Conservation (phyloP, 2,797 vertebrate species). For the Staurois parvus region DNA sequence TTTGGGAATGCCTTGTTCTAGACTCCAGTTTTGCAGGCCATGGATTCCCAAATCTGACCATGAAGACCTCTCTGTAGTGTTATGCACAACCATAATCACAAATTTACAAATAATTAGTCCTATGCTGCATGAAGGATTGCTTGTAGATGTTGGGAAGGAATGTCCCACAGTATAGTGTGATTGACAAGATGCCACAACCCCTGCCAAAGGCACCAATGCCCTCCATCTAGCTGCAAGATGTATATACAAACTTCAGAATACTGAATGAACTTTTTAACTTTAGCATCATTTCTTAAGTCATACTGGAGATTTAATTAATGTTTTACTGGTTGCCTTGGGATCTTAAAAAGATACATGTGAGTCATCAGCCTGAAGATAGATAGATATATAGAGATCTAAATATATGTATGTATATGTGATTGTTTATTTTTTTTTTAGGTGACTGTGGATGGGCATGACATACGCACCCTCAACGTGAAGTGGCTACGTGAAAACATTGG, state of each 20-base stretch:
- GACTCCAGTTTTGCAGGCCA: too few relatives aligned
- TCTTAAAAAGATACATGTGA: background rate
- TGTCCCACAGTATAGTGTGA: background rate
- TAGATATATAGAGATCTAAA: too few relatives aligned
- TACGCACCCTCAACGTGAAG: constrained; percentile 74
- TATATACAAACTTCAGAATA: background rate
- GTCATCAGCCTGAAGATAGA: background rate
- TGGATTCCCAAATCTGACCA: too few relatives aligned
- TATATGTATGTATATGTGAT: too few relatives aligned
- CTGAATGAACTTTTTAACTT: background rate
- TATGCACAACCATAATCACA: too few relatives aligned
- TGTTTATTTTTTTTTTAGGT: constrained; percentile 67
- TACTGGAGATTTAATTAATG: background rate
- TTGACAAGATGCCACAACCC: background rate
- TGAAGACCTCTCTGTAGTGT: too few relatives aligned
- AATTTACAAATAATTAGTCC: too few relatives aligned
- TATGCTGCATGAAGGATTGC: background rate
- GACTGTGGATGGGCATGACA: constrained; percentile 73
- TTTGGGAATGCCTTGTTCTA: background rate
- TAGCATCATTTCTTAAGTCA: background rate
- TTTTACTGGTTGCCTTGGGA: background rate
- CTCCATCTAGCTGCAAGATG: background rate
- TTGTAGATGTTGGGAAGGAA: background rate
- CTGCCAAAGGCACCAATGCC: too few relatives aligned
- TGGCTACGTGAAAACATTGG: constrained; percentile 77